Base-by-base conservation (phyloP, 2,888 invertebrate genomes). In the Branchipolynoe longqiensis region DNA sequence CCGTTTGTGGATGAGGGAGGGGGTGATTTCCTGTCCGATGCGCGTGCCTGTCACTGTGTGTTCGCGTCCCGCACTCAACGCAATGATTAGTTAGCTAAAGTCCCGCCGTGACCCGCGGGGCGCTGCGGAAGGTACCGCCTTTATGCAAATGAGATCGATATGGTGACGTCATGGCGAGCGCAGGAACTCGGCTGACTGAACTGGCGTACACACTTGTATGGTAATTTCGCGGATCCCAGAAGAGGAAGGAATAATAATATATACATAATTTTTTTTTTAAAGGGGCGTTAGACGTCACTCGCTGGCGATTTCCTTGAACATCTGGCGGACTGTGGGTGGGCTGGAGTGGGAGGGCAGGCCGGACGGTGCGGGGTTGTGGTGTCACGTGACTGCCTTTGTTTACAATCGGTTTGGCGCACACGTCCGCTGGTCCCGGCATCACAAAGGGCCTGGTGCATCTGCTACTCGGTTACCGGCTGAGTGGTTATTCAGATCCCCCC, bases 121-220 rank as follows among this genome's bases (percentile, higher is more conserved):
- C 69, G 69, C 36, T 38, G 69, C 1, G 22, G 36, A 22, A 8
- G 2, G 69, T 2, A 6, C 12, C 78, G 48, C 78, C 48, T 78
- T 41, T 78, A 78, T 78, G 78, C 14, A 78, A 78, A 78, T 78
- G 78, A 78, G 78, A n/a, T 8, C 25, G 78, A 78, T 41, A n/a
- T 8, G 14, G 25, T 78, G 78, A 78, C 78, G 78, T 78, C 78
- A 78, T 33, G 2, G 22, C 14, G n/a, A 22, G 1, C 78, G 48
- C 4, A 8, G 62, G 4, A 62, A 31, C 31, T 6, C 62, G 1
- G 12, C 25, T 25, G 2, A 28, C 28, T 62, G 4, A 2, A 25
- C 28, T 14, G 25, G 62, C 12, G 62, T 25, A 14, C 4, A 48
- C 54, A 78, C 48, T 40, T 78, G 78, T 78, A 78, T 78, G 78